Evolutionary conservation across 2,113 vertebrate species (phyloP), one percentile per base, ranked within the genome.

Genomic region (Pipa parva): DNA sequence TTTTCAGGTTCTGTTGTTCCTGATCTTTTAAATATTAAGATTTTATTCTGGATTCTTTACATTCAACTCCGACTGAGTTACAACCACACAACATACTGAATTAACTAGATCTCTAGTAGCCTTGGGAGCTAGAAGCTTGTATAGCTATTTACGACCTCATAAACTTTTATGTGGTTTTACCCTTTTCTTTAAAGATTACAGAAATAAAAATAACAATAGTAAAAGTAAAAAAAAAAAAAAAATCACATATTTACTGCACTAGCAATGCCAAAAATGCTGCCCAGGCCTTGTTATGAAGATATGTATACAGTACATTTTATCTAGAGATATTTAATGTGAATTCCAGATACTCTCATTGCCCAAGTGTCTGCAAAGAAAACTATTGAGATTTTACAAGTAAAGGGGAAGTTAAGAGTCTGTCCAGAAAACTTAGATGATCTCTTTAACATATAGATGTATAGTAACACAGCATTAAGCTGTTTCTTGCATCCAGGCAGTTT

Each of bases 161-260:
- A 70, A 70, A 70, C 31, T 54, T 52, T 58, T 61, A 69, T 54
- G 45, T 60, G 25, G 27, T 70, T 70, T 25, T 24, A n/a, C 46
- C 54, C 48, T 61, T 25, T 45, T 60, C 58, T 61, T 59, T 70
- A 70, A 70, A 58, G 57, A 70, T 70, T 51, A 52, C 33, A 42
- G 49, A 54, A 61, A 54, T 61, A 70, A 70, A 70, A 70, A 60
- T 61, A 68, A 70, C 46, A 61, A 49, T 29, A 49, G 55, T 67
- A 58, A 67, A 59, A 42, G 18, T 18, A 58, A 58, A 36, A 58
- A 58, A 58, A 67, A 59, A 55, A 59, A 59, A 27, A 50, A 29
- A 60, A 46, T 58, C 20, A 42, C 36, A 48, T 61, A 70, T 48
- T 51, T 37, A 42, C 46, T 67, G 27, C 45, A 33, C 58, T 61